Conservation (phyloP, 1,140 invertebrate genomes). For the Reticulitermes speratus region DNA sequence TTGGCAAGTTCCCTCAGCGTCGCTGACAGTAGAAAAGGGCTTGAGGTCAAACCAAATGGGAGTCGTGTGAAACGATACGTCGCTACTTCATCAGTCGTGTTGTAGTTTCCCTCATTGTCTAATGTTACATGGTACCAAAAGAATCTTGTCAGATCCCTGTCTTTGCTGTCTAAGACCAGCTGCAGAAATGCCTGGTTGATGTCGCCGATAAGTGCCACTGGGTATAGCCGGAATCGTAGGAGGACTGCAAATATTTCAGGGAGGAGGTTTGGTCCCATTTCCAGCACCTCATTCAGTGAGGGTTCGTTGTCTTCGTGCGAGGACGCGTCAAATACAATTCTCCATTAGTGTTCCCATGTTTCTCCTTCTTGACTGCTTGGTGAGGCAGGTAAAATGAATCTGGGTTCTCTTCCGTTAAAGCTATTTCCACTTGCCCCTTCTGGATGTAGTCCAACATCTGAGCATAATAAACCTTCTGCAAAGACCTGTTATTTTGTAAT, state of each 20-base stretch:
- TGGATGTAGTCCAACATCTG: no score
- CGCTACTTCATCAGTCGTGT: background rate
- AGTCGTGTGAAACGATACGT: slow-evolving; percentile 9
- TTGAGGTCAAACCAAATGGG: background rate
- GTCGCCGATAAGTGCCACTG: background rate
- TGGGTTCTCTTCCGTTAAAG: no score
- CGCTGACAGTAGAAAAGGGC: background rate
- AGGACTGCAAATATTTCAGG: background rate
- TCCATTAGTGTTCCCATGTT: no score
- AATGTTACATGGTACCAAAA: background rate
- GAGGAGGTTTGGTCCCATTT: no score
- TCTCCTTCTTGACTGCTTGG: background rate
- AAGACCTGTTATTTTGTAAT: no score
- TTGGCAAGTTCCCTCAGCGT: background rate
- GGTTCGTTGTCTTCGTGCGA: no score
- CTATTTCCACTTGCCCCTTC: no score
- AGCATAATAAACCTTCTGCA: no score
- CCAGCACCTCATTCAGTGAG: no score
- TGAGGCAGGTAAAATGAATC: background rate
- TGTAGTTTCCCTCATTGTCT: background rate
- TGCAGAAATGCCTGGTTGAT: background rate
- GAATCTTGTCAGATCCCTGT: background rate
- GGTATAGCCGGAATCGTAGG: background rate
- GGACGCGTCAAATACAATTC: no score
- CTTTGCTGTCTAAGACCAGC: background rate